Conservation (phyloP, 2,113 vertebrate species). For the Cynopterus brachyotis region DNA sequence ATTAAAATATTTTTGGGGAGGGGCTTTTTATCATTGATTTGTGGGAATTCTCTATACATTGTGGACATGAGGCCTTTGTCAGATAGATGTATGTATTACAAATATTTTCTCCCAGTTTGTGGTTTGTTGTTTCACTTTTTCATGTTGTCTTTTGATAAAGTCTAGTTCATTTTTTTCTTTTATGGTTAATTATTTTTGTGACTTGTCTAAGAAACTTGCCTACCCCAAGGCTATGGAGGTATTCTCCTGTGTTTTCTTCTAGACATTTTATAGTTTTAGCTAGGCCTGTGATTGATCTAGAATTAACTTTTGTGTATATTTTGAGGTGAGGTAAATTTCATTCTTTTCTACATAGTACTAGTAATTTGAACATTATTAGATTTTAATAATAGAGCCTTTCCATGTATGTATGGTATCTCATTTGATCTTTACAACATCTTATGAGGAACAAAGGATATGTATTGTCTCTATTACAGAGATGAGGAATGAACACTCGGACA, state of each 20-base stretch:
- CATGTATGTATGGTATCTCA: not conserved
- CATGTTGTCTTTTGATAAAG: not conserved
- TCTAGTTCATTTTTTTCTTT: not conserved
- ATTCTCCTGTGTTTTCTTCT: not conserved
- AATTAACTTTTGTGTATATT: not conserved
- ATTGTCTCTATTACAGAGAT: not conserved
- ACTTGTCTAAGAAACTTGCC: not conserved
- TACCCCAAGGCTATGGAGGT: not conserved
- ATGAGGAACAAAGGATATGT: not conserved
- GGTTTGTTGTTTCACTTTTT: not conserved
- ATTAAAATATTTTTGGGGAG: not conserved
- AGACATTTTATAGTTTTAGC: not conserved
- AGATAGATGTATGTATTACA: not conserved
- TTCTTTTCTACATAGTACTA: not conserved
- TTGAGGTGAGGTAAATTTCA: not conserved
- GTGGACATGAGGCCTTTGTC: not conserved
- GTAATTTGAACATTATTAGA: not conserved
- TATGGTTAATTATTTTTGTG: not conserved
- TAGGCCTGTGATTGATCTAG: not conserved
- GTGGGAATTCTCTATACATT: too few species aligned
- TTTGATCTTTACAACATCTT: not conserved
- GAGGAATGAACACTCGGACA: not conserved
- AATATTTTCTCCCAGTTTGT: not conserved
- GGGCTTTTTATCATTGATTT: too few species aligned
- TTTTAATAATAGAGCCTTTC: constrained; percentile 30